phyloP scores from a whole-genome alignment of 2,113 vertebrate genomes.

The Pelvicachromis taeniatus region DNA sequence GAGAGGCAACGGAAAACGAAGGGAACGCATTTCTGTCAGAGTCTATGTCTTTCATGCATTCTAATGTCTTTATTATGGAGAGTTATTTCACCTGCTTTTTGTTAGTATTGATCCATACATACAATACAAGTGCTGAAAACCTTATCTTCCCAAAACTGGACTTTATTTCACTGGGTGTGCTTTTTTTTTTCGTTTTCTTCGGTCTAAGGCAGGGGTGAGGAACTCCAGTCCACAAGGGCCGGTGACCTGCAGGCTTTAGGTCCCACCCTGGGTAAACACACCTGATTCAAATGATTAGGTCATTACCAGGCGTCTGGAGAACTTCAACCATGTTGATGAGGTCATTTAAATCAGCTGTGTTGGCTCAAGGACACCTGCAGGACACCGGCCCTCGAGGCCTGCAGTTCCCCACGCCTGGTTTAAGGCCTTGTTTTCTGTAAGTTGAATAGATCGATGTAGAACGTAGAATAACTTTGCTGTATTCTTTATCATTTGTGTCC shows the following conservation, averaged over 20 bases:
- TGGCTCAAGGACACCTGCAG: not conserved
- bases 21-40: not conserved
- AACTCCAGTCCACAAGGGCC: not conserved
- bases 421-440: not conserved
- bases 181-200: not conserved
- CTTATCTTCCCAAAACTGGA: not conserved
- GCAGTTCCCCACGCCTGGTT: not conserved
- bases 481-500: not conserved
- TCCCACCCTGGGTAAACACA: too few relatives aligned
- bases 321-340: not conserved
- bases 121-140: not conserved
- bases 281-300: too few relatives aligned
- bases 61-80: not conserved
- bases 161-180: not conserved
- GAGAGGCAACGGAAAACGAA: not conserved
- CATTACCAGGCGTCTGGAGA: not conserved
- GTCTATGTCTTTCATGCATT: not conserved
- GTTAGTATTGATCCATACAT: not conserved
- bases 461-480: not conserved
- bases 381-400: not conserved
- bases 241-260: accelerated
- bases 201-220: accelerated
- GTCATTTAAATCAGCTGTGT: not conserved
- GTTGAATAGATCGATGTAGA: accelerated
- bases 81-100: not conserved